These are phyloP conservation scores for Heliocidaris erythrogramma DNA, from an alignment of 35 echinoderm and acorn worm genomes.

Conservation along the genomic window DNA sequence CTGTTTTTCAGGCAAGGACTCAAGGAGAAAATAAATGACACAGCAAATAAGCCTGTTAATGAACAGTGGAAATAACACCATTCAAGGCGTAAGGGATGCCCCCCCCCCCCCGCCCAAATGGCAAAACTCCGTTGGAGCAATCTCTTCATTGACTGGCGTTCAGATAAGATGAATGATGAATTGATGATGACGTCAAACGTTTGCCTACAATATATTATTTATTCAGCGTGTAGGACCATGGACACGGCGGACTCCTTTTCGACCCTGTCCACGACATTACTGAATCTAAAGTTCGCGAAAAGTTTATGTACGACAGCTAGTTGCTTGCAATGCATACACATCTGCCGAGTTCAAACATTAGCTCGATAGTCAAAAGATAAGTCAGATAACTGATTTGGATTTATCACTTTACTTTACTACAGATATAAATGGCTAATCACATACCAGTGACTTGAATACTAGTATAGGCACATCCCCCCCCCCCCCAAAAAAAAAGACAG, in stretches of 20 bases:
- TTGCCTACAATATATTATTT: background rate
- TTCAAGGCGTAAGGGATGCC: too few relatives aligned
- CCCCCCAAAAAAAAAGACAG: too few relatives aligned
- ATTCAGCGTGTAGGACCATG: too few relatives aligned
- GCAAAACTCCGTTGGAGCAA: too few relatives aligned
- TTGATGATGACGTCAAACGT: background rate
- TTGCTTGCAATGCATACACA: background rate
- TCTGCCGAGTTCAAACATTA: background rate
- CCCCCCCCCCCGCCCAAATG: too few relatives aligned
- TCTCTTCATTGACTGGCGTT: background rate
- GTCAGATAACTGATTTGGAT: background rate
- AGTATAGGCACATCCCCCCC: too few relatives aligned
- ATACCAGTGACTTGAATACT: background rate
- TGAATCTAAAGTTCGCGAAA: background rate
- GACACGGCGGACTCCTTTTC: too few relatives aligned
- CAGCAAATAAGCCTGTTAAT: too few relatives aligned
- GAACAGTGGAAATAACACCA: too few relatives aligned
- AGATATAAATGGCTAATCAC: background rate
- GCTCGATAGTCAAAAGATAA: background rate
- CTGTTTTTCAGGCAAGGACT: too few relatives aligned
- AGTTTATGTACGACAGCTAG: background rate
- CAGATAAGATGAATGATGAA: background rate
- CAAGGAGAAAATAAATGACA: too few relatives aligned
- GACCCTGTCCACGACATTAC: too few relatives aligned
- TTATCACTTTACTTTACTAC: background rate